Evolutionary conservation across 2,113 vertebrate genomes (phyloP), one percentile per base, ranked within the genome.

Genomic region (Baryphthengus martii): DNA sequence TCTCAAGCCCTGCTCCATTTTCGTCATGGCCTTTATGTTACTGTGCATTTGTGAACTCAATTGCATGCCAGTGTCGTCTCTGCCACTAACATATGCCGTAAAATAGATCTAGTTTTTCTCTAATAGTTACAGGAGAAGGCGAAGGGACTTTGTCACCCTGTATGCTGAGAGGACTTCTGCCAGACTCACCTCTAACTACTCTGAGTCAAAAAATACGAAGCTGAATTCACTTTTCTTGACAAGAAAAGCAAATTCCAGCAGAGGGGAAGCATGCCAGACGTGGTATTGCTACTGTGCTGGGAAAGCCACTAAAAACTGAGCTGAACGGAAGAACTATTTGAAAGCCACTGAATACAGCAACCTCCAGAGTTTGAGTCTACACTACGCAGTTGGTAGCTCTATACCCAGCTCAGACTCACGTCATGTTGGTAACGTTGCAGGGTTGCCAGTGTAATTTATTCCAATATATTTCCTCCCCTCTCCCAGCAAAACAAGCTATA

Each of bases 241-340:
- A 90, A 95, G 94, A 93, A 96, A 96, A 91, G 79, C 85, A 93
- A 77, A 93, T 95, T 96, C 90, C 93, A 96, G 50, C 55, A 84
- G 79, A 80, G n/a, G 67, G 85, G 56, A 96, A 93, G 76, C 61
- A 2, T 86, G 92, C 95, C 95, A 96, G 83, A 85, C 1, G 2
- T 56, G 79, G 79, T 95, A 81, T 93, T 91, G 95, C 93, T 96
- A 94, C 90, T 95, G 93, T 96, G 88, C 94, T 96, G 90, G 93
- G 95, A 95, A 96, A 96, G 88, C 88, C 92, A 81, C 92, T 93
- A 77, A 93, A 93, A 94, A 59, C 75, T 59, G 88, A 96, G 85
- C 47, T 0, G 3, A 93, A 76, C 86, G 85, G 92, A 92, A 84
- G 88, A 95, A 81, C 2, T 11, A 44, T 95, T 95, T 93, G 83